Base-by-base conservation (phyloP, 2,888 invertebrate genomes). In the Caenorhabditis uteleia region DNA sequence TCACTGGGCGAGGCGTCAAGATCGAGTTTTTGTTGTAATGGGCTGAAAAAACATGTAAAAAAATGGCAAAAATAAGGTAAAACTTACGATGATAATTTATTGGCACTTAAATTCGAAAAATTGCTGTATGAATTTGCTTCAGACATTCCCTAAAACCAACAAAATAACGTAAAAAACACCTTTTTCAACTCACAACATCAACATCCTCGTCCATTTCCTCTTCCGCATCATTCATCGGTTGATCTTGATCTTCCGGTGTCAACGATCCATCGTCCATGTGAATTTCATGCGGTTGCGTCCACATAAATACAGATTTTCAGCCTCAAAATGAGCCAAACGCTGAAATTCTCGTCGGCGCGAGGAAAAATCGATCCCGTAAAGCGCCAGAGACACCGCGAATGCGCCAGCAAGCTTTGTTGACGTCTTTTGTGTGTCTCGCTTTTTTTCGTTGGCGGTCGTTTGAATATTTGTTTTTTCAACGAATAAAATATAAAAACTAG, bases 231-330 rank as follows among this genome's bases (percentile, higher is more conserved):
- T n/a, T 26, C 16, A 21, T 23, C 3, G 36, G n/a, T n/a, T n/a
- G 38, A n/a, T 60, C 55, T 25, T 51, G 56, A 16, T 58, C 58
- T 46, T 51, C 61, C 1, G 55, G 55, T 44, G 62, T 51, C 56
- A 34, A 5, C 48, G 60, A 60, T 27, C 60, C 57, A 14, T 64
- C 64, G 12, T 64, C 64, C 57, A 64, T 64, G 31, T 38, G 43
- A 16, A 54, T 38, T 20, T 64, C 57, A 64, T 57, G n/a, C n/a
- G n/a, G n/a, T n/a, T n/a, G 53, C 14, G 47, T 31, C 48, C 48
- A 60, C 59, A 60, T 60, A 29, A n/a, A n/a, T n/a, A n/a, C n/a
- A n/a, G n/a, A n/a, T n/a, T n/a, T n/a, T n/a, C n/a, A n/a, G n/a
- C n/a, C n/a, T n/a, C n/a, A n/a, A n/a, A n/a, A n/a, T n/a, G n/a